Evolutionary conservation across 2,888 invertebrate genomes (phyloP), one percentile per base, ranked within the genome.

Genomic region (Campoplex capitator): DNA sequence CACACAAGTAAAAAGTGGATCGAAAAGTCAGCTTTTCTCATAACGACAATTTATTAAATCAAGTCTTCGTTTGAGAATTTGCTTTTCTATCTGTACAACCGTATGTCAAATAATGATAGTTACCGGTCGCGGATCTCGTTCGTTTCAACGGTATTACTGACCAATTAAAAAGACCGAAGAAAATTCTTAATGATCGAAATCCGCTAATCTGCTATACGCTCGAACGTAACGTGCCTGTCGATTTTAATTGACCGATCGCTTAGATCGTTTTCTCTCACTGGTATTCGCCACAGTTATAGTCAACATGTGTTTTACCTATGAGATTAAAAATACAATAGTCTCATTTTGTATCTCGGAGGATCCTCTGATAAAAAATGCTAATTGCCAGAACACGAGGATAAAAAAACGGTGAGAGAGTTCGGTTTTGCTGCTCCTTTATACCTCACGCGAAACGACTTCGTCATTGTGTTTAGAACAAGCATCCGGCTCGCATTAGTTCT

Each of bases 321-420:
- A 74, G 32, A 62, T 62, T 78, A 70, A 35, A 74, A 76, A n/a
- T 11, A 67, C 67, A 73, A 62, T 74, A 77, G 23, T 8, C 48
- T 56, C 80, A 38, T 38, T n/a, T 68, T 11, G 62, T 58, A 28
- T 48, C 67, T 65, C 58, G 23, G n/a, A 76, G 32, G 32, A 83
- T 71, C 76, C 71, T 73, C 23, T 32, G 23, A 86, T 84, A 71
- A 74, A 77, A 77, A 77, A 71, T 73, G 67, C 76, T 77, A 77
- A 81, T 84, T 23, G 6, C 13, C 48, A 74, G 58, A 83, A 65
- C 8, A 58, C 42, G 16, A 58, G 65, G 16, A 32, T 23, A 13
- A 11, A 45, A 3, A 45, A 11, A 45, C 45, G 11, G 45, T 3
- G 45, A 13, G 45, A 35, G 28, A 9, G 13, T 23, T 38, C 28